A percentile compares a stretch with the other conserved stretches of the same genome.
Conservation (phyloP, 2,888 invertebrate genomes). For the Cosmia pyralina region DNA sequence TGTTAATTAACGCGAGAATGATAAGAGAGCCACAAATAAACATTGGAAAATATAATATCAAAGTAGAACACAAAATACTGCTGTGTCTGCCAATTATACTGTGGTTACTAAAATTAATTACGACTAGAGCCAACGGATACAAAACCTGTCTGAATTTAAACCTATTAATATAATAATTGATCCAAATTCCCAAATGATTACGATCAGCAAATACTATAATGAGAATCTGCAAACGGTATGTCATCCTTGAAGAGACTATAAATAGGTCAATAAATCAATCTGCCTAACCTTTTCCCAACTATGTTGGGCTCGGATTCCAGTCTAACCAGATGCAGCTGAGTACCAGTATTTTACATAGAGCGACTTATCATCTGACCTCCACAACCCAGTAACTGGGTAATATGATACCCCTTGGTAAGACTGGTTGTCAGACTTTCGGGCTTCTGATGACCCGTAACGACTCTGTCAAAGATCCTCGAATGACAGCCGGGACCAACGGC, state of each 20-base stretch:
- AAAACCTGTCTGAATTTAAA: neutral
- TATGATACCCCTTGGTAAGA: no score
- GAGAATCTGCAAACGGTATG: neutral
- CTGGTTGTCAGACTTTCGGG: no score
- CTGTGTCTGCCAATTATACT: neutral
- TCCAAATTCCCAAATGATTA: conserved; percentile 17
- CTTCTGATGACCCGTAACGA: no score
- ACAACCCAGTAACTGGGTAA: no score
- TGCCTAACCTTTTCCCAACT: no score
- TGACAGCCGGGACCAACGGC: no score
- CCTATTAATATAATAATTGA: conserved; percentile 11
- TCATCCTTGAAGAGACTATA: neutral
- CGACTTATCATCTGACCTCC: no score
- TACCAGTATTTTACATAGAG: no score
- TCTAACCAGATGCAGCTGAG: no score
- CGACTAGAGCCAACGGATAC: conserved; percentile 9
- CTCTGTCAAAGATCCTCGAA: no score
- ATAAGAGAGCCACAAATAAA: conserved; percentile 1
- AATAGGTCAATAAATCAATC: no score
- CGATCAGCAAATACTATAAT: conserved; percentile 5
- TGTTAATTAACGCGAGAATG: conserved; percentile 7
- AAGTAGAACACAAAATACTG: neutral
- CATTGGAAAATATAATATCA: neutral
- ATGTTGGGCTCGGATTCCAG: no score
- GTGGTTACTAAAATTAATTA: neutral